Conservation (phyloP, 1,140 invertebrate genomes). For the Drosophila eugracilis region DNA sequence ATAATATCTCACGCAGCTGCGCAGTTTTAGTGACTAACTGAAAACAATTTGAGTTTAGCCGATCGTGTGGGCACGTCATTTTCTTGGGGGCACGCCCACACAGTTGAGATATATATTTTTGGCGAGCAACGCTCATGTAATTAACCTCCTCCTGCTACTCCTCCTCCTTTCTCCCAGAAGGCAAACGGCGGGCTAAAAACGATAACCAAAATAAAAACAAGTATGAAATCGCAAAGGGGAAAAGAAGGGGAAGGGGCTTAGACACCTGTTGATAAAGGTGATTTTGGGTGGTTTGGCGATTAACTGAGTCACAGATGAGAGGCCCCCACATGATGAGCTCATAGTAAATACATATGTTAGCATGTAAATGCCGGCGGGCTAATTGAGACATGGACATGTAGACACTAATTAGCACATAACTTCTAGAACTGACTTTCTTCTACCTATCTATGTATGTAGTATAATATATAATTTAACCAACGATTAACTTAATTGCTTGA, state of each 20-base stretch:
- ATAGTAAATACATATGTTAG: slow-evolving; percentile 23
- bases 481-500: slow-evolving; percentile 70
- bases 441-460: neutral
- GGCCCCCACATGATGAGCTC: slow-evolving; percentile 49
- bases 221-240: neutral
- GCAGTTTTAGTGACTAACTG: slow-evolving; percentile 43
- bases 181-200: neutral
- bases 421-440: slow-evolving; percentile 59
- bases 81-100: slow-evolving; percentile 21
- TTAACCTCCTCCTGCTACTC: slow-evolving; percentile 21
- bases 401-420: slow-evolving; percentile 37
- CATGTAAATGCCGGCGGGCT: slow-evolving; percentile 14
- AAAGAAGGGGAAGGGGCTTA: neutral
- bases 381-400: slow-evolving; percentile 22
- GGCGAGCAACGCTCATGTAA: slow-evolving; percentile 50
- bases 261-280: slow-evolving; percentile 55
- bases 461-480: slow-evolving; percentile 42
- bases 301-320: slow-evolving; percentile 52
- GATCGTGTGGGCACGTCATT: slow-evolving; percentile 23
- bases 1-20: slow-evolving; percentile 49
- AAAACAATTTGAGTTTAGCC: slow-evolving; percentile 5
- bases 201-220: slow-evolving; percentile 25
- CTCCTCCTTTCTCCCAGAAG: too few species aligned
- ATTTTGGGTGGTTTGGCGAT: slow-evolving; percentile 16
- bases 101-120: slow-evolving; percentile 28